phyloP scores from a whole-genome alignment of 2,888 invertebrate genomes.

The Hoplodrina ambigua region DNA sequence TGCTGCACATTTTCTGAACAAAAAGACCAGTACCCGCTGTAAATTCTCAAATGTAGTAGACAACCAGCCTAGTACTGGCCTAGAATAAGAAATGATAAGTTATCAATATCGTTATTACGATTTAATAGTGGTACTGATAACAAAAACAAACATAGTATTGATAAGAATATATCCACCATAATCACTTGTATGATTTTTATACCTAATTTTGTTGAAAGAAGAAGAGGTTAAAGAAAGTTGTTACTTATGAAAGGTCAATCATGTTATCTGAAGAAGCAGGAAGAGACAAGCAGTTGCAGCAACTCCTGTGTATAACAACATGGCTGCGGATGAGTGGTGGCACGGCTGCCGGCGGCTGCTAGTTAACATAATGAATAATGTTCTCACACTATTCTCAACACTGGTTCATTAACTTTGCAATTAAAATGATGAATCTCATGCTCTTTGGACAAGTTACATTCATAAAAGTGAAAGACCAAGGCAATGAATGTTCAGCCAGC shows the following conservation, averaged over 20 bases:
- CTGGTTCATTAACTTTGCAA: conserved; percentile 31
- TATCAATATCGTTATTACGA: conserved; percentile 18
- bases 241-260: neutral
- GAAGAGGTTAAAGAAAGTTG: neutral
- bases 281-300: neutral
- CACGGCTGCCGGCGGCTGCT: neutral
- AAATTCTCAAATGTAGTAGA: neutral
- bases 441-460: conserved; percentile 38
- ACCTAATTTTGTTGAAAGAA: neutral
- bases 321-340: neutral
- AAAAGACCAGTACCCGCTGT: no score
- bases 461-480: conserved; percentile 53
- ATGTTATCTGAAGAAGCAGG: no score
- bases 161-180: conserved; percentile 1
- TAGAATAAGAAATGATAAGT: conserved; percentile 16
- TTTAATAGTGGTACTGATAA: conserved; percentile 31
- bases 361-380: conserved; percentile 25
- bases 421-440: conserved; percentile 48
- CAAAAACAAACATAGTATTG: neutral
- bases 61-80: neutral
- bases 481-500: conserved; percentile 33
- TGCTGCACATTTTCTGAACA: no score
- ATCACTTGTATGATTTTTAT: conserved; percentile 2
- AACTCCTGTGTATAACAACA: conserved; percentile 6
- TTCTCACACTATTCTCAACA: conserved; percentile 40